These are phyloP conservation scores for Prunella himalayana DNA, from an alignment of 2,113 vertebrate genomes.

Conservation along the genomic window DNA sequence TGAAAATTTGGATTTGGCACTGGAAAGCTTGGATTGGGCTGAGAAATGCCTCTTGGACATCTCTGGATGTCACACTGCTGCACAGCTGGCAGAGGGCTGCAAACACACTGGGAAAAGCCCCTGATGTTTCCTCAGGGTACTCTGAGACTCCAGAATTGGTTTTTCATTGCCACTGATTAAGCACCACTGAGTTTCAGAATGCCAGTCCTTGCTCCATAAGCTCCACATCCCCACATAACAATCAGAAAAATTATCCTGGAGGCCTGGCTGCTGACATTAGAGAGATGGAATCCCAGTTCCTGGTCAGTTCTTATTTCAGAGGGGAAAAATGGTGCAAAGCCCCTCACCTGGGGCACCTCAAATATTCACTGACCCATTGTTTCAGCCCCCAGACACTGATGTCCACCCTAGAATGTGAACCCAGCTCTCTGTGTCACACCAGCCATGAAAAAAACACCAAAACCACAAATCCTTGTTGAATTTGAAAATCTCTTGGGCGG, in stretches of 20 bases:
- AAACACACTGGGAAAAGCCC: not conserved
- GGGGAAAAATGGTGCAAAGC: not conserved
- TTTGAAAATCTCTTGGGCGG: not conserved
- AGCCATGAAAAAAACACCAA: not conserved
- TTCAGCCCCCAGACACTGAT: not conserved
- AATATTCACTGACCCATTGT: accelerated
- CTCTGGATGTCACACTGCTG: not conserved
- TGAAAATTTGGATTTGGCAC: not conserved
- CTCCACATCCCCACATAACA: accelerated
- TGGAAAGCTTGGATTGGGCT: not conserved
- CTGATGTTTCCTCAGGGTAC: not conserved
- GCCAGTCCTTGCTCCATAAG: not conserved
- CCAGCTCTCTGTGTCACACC: not conserved
- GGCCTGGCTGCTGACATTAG: not conserved
- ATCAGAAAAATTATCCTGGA: not conserved
- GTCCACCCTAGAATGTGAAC: not conserved
- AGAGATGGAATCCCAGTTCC: not conserved
- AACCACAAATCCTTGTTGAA: not conserved
- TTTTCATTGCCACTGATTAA: not conserved
- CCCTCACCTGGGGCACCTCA: not conserved
- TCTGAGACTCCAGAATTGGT: not conserved
- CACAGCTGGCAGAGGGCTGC: not conserved
- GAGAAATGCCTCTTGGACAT: not conserved
- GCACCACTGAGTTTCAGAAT: not conserved
- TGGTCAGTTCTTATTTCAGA: not conserved